Conservation (phyloP, 2,113 vertebrate species). For the Oriolus oriolus region DNA sequence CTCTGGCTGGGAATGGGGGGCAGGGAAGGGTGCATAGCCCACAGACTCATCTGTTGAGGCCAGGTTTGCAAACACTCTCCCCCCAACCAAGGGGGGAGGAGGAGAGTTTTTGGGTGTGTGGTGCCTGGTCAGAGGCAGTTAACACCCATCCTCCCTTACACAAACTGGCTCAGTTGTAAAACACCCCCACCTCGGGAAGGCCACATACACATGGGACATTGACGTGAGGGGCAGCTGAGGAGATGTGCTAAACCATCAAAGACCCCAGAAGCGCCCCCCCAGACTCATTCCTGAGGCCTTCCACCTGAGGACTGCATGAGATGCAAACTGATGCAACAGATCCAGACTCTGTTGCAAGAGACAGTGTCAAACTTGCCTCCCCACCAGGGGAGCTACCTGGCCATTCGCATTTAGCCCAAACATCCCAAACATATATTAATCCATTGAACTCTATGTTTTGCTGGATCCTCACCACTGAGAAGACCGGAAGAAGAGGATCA, state of each 20-base stretch:
- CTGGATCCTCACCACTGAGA: too few relatives aligned
- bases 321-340: neutral
- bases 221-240: neutral
- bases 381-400: neutral
- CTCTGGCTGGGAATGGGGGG: neutral
- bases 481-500: neutral
- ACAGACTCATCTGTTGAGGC: neutral
- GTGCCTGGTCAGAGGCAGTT: neutral
- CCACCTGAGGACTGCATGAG: neutral
- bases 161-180: neutral
- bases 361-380: neutral
- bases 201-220: neutral
- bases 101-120: neutral
- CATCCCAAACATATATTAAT: neutral
- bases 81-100: neutral
- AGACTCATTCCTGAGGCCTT: neutral
- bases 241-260: neutral
- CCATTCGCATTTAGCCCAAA: neutral
- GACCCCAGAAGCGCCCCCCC: neutral
- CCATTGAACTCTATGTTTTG: neutral
- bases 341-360: neutral
- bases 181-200: neutral
- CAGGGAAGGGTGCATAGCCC: neutral
- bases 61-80: neutral
- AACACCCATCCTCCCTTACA: neutral